Base-by-base conservation (phyloP, 2,113 vertebrate genomes). In the Ancistrus triradiatus region DNA sequence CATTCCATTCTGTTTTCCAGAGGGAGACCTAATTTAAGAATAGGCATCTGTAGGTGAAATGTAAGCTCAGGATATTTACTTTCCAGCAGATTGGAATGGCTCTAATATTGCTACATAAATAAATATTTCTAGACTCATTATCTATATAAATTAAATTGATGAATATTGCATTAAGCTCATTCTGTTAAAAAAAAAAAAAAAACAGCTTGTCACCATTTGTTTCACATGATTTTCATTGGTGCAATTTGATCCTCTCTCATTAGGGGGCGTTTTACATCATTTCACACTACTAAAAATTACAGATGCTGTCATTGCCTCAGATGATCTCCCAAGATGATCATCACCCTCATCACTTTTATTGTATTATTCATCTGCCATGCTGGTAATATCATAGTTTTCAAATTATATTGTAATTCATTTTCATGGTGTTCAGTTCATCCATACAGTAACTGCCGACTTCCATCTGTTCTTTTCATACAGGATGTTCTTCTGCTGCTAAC, bases 351-450 rank as follows among this genome's bases (percentile, higher is more conserved):
- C 13, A 46, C 25, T 15, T 53, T 44, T 6, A 53, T 50, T 17
- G 14, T 25, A 21, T 25, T 15, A 13, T 6, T 51, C 2, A 51
- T 63, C 35, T 27, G 6, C 22, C 15, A 51, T 8, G 10, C 15
- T 27, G 47, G 59, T 63, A 51, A 17, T 22, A n/a, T n/a, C n/a
- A n/a, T n/a, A n/a, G n/a, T n/a, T n/a, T 48, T 4, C 17, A 53
- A 13, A 52, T 42, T 6, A 42, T 42, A n/a, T n/a, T 15, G 2
- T 14, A 42, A 5, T 14, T 42, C 13, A n/a, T n/a, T n/a, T n/a
- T n/a, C n/a, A n/a, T 42, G 4, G n/a, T 4, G 6, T 15, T n/a
- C 3, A 37, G 14, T 42, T 31, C 7, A 5, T 42, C 11, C 2
- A 42, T 42, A n/a, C 38, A 42, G 14, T 14, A 15, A n/a, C 6